phyloP scores from a whole-genome alignment of 2,113 vertebrate species.

The Phrynosoma blainvillii region DNA sequence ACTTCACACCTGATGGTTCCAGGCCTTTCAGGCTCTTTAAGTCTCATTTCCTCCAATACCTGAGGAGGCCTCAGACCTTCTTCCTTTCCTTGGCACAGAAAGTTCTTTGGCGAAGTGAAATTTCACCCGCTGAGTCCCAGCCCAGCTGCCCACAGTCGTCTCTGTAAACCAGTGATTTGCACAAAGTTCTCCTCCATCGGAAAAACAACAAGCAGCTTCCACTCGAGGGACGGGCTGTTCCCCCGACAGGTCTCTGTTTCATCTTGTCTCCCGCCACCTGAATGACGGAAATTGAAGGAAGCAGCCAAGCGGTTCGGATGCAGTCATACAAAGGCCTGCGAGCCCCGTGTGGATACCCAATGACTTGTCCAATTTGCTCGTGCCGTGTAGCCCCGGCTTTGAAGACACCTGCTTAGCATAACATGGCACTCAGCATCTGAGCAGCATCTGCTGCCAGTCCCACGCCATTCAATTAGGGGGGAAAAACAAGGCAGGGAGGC shows the following conservation, averaged over 20 bases:
- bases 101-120: conserved; percentile 28
- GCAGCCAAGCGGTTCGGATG: conserved; percentile 18
- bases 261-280: conserved; percentile 29
- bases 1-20: not conserved
- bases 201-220: conserved; percentile 13
- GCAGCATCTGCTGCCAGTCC: conserved; percentile 37
- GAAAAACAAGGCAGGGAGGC: conserved; percentile 31
- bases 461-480: conserved; percentile 39
- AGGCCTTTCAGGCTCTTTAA: not conserved
- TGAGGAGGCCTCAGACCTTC: not conserved
- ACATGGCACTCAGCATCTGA: conserved; percentile 16
- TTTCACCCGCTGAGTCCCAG: conserved; percentile 1
- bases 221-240: not conserved
- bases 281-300: conserved; percentile 42
- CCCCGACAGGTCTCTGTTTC: conserved; percentile 27
- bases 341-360: not conserved
- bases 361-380: conserved; percentile 45
- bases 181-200: not conserved
- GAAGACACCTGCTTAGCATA: conserved; percentile 42
- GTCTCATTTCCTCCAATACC: not conserved
- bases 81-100: not conserved
- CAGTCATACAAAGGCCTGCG: conserved; percentile 22
- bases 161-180: not conserved
- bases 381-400: conserved; percentile 21
- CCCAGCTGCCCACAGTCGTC: conserved; percentile 25